Evolutionary conservation across 2,888 invertebrate species (phyloP), one percentile per base, ranked within the genome.

Genomic region (Phortica magna): DNA sequence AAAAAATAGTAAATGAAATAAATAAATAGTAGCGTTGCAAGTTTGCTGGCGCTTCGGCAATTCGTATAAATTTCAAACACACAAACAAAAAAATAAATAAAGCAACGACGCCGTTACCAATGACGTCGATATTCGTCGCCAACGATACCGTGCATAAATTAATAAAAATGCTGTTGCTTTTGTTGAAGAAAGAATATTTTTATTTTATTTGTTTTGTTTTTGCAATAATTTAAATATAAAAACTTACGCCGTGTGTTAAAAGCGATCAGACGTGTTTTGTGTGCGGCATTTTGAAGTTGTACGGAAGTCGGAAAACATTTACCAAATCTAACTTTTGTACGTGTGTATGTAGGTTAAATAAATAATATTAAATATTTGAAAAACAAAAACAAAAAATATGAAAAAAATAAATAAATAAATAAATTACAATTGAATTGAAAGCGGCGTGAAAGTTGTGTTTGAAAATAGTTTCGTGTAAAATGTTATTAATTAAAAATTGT

Each of bases 181-280:
- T 68, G 42, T 43, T 43, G 3, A 31, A 31, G 12, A 10, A 31
- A 53, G 14, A 71, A 31, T 48, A 22, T 53, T 22, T 70, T 53
- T 31, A 31, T n/a, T 67, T 9, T 67, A 42, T 67, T 67, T 41
- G 9, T 59, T 59, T 59, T 59, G 9, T 59, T 59, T 59, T 59
- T n/a, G 17, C 14, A 67, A 67, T 67, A 17, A 7, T 7, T 67
- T 55, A 55, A 39, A 17, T 68, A 68, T 68, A 70, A 71, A 55
- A 71, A n/a, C 17, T 5, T 19, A 55, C 31, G 53, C 53, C 53
- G 7, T 31, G 22, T 53, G 22, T 55, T 71, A 14, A 53, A n/a
- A 41, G 5, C 22, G 22, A 17, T 71, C 59, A 75, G 68, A 75
- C 67, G 74, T 19, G 68, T 55, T 68, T 75, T 42, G 59, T 42